Conservation (phyloP, 35 echinoderm and acorn worm species). For the Anneissia japonica region DNA sequence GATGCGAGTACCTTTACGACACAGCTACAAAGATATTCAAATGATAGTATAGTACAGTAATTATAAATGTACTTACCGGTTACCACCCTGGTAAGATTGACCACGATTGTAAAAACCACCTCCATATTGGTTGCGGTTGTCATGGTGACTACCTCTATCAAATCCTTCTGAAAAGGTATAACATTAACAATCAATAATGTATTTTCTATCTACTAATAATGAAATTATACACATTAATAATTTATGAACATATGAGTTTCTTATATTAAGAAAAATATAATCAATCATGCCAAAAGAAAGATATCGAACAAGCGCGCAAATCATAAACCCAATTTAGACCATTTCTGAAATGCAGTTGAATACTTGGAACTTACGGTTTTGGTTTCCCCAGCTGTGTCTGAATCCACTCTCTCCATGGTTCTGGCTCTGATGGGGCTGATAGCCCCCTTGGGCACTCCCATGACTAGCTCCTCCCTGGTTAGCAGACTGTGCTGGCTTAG, state of each 20-base stretch:
- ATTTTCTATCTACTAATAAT: background rate
- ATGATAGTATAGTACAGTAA: background rate
- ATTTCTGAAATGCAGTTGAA: background rate
- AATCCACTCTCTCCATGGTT: background rate
- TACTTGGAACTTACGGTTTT: slow-evolving; percentile 19
- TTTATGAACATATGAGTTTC: background rate
- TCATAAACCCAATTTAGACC: background rate
- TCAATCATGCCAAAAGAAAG: background rate
- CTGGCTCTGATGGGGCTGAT: background rate
- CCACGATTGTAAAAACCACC: background rate
- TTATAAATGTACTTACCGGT: background rate
- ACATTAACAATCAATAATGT: background rate
- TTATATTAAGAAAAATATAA: background rate
- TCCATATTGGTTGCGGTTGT: background rate
- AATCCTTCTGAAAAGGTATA: background rate
- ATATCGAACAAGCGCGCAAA: background rate
- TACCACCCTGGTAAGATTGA: background rate
- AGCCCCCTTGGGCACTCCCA: background rate
- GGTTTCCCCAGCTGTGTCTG: slow-evolving; percentile 18
- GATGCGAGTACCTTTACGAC: too few species aligned
- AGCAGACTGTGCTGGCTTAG: slow-evolving; percentile 14
- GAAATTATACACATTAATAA: background rate
- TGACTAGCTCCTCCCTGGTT: slow-evolving; percentile 3
- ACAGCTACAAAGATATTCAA: too few species aligned
- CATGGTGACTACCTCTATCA: background rate